These are phyloP conservation scores for Anolis sagrei DNA, from an alignment of 2,113 vertebrate species.

Conservation along the genomic window DNA sequence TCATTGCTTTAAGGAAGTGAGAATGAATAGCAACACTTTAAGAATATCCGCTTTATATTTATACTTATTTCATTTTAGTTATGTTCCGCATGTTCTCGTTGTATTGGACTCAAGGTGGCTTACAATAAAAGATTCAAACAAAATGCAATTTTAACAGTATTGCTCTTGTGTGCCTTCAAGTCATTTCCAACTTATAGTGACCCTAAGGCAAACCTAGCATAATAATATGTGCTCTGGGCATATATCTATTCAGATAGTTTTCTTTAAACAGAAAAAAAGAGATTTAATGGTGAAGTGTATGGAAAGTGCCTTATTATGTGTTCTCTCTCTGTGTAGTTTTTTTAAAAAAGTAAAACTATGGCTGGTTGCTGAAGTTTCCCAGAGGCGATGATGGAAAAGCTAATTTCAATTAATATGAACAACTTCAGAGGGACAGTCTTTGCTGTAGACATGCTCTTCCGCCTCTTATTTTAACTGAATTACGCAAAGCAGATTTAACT, in stretches of 20 bases:
- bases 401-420: slow-evolving; percentile 21
- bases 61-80: too few species aligned
- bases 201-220: neutral
- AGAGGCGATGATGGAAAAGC: neutral
- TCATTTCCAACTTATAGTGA: too few species aligned
- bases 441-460: neutral
- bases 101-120: too few species aligned
- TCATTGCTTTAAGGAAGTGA: too few species aligned
- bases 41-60: too few species aligned
- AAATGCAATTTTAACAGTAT: too few species aligned
- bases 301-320: neutral
- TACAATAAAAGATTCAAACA: too few species aligned
- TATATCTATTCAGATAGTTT: too few species aligned
- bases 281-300: slow-evolving; percentile 5
- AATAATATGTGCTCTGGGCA: neutral
- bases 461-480: neutral
- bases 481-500: neutral
- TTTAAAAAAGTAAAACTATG: neutral
- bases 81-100: too few species aligned
- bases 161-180: too few species aligned
- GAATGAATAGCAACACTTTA: too few species aligned
- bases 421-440: neutral
- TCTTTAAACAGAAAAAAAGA: neutral
- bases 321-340: too few species aligned
- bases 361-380: neutral